Conservation (phyloP, 2,797 vertebrate genomes). For the Philypnodon macrostomus region DNA sequence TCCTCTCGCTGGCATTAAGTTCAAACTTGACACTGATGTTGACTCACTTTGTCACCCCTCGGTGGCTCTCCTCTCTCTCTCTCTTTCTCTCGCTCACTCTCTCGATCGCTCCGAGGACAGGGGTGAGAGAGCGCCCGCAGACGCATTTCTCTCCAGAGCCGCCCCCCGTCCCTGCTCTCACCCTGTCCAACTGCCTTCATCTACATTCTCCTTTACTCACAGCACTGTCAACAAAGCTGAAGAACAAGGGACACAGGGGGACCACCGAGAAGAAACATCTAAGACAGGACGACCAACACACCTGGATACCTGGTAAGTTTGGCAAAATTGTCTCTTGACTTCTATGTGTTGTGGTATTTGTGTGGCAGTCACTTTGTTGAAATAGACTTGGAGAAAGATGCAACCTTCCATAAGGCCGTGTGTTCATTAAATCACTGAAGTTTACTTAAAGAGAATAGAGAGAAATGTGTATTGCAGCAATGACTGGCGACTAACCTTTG, state of each 20-base stretch:
- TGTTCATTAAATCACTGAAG: not conserved
- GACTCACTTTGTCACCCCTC: conserved; percentile 82
- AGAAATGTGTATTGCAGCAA: not conserved
- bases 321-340: conserved; percentile 10
- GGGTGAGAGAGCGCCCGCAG: conserved; percentile 79
- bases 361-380: conserved; percentile 7
- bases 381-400: not conserved
- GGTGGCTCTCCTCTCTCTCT: conserved; percentile 61
- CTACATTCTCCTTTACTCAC: conserved; percentile 64
- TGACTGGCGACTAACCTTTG: conserved; percentile 61
- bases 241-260: conserved; percentile 63
- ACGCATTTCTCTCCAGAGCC: conserved; percentile 76
- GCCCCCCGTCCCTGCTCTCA: conserved; percentile 62
- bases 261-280: conserved; percentile 57
- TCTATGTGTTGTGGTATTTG: not conserved
- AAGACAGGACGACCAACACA: conserved; percentile 51
- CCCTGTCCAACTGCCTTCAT: conserved; percentile 72
- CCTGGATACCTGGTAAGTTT: conserved; percentile 67
- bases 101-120: conserved; percentile 74
- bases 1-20: conserved; percentile 81
- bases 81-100: conserved; percentile 24
- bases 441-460: not conserved
- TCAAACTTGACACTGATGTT: conserved; percentile 85
- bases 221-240: conserved; percentile 77
- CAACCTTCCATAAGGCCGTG: not conserved